Evolutionary conservation across 2,888 invertebrate genomes (phyloP).

Genomic region (Pollenia griseotomentosa): DNA sequence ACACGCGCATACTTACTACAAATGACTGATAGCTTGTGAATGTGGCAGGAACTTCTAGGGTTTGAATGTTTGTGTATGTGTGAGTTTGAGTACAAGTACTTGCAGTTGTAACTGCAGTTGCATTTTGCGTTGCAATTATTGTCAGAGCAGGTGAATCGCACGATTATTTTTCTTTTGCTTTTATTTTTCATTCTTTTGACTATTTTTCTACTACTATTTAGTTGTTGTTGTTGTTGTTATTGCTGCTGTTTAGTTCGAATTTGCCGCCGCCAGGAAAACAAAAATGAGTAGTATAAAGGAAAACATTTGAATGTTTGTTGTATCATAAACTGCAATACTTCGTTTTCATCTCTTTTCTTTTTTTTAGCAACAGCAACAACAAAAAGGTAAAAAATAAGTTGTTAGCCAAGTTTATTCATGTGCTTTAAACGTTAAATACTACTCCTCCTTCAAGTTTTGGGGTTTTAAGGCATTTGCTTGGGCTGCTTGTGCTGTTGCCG

Average conservation of each 20-base stretch:
- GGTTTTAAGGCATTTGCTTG: conserved; percentile 40
- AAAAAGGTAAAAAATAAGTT: conserved; percentile 65
- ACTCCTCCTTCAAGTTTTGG: conserved; percentile 51
- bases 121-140: conserved; percentile 75
- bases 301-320: conserved; percentile 63
- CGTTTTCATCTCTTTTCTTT: not conserved
- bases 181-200: conserved; percentile 56
- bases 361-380: conserved; percentile 26
- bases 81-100: conserved; percentile 34
- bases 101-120: conserved; percentile 67
- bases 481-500: conserved; percentile 21
- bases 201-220: conserved; percentile 52
- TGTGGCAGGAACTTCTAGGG: not conserved
- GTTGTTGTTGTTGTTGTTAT: conserved; percentile 41
- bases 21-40: not conserved
- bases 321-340: conserved; percentile 2
- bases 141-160: conserved; percentile 81
- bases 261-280: conserved; percentile 65
- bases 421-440: conserved; percentile 57
- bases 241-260: conserved; percentile 54
- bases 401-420: conserved; percentile 72
- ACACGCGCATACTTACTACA: not conserved
- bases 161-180: conserved; percentile 78
- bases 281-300: conserved; percentile 43
- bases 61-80: not conserved